phyloP scores from a whole-genome alignment of 2,113 vertebrate species.

The Elaphurus davidianus region DNA sequence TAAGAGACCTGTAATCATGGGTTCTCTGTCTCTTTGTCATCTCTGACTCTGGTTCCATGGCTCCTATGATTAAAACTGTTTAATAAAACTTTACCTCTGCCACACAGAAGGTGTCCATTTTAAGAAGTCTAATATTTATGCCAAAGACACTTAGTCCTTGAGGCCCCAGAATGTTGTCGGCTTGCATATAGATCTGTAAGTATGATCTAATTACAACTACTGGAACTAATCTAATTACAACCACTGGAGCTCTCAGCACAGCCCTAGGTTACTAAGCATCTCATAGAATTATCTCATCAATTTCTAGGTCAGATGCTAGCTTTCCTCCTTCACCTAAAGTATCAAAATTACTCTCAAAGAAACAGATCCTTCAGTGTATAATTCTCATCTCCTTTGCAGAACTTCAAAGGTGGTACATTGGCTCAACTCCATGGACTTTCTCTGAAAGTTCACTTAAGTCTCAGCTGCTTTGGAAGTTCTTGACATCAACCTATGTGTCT shows the following conservation, averaged over 20 bases:
- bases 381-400: background rate
- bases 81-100: background rate
- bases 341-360: background rate
- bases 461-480: background rate
- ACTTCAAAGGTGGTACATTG: background rate
- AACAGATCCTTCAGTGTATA: background rate
- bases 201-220: too few species aligned
- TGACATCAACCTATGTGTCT: background rate
- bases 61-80: background rate
- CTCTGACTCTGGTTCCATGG: background rate
- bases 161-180: background rate
- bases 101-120: background rate
- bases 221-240: background rate
- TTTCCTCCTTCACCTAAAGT: background rate
- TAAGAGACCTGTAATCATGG: background rate
- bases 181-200: background rate
- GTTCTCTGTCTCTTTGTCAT: background rate
- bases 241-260: background rate
- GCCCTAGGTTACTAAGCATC: background rate
- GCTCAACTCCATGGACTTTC: background rate
- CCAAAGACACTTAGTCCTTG: background rate
- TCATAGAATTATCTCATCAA: background rate
- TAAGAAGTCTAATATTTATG: background rate
- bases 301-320: background rate
- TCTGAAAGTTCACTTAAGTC: background rate